These are phyloP conservation scores for Drosophila ercepeae DNA, from an alignment of 1,140 invertebrate genomes.

Conservation along the genomic window DNA sequence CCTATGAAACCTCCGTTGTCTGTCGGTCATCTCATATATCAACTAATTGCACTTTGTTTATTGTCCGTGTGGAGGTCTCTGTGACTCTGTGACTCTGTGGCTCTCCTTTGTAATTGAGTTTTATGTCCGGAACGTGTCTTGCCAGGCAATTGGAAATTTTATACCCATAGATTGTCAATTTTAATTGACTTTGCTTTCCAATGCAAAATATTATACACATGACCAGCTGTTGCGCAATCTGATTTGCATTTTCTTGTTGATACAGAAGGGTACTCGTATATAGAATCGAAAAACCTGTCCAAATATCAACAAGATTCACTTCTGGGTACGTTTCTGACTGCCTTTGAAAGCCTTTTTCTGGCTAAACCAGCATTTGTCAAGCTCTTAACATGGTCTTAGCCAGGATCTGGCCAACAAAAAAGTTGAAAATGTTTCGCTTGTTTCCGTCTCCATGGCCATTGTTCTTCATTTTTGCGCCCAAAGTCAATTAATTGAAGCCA, in stretches of 20 bases:
- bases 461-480: too few relatives aligned
- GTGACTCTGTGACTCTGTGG: constrained; percentile 9
- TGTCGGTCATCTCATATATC: constrained; percentile 44
- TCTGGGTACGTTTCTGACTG: too few relatives aligned
- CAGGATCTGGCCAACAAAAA: constrained; percentile 27
- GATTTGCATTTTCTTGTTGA: constrained; percentile 37
- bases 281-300: constrained; percentile 20
- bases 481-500: constrained; percentile 75
- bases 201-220: not conserved
- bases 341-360: too few relatives aligned
- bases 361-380: constrained; percentile 6
- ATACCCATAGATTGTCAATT: constrained; percentile 44
- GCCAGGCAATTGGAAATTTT: constrained; percentile 33
- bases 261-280: constrained; percentile 1
- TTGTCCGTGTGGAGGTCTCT: constrained; percentile 15
- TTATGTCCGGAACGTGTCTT: constrained; percentile 22
- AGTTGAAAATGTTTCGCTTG: too few relatives aligned
- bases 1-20: constrained; percentile 7
- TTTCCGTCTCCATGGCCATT: too few relatives aligned
- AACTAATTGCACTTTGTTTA: constrained; percentile 58
- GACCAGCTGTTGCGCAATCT: constrained; percentile 16
- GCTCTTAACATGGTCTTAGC: not conserved
- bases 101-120: constrained; percentile 46
- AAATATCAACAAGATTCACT: constrained; percentile 20
- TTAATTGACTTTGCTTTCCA: constrained; percentile 52